phyloP scores from a whole-genome alignment of 2,888 invertebrate genomes.

The Sisyra terminalis region DNA sequence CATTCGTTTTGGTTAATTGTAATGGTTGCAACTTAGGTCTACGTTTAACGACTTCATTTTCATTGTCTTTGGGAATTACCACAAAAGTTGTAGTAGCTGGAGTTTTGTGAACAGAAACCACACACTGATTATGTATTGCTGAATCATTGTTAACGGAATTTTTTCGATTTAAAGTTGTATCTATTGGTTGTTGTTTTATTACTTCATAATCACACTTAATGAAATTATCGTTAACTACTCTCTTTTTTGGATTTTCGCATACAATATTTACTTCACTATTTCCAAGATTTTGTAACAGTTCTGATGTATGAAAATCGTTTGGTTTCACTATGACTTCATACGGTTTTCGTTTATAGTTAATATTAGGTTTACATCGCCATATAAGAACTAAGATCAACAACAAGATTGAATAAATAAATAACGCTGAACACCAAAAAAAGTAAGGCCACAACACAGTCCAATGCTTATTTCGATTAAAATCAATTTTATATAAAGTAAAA shows the following conservation, averaged over 20 bases:
- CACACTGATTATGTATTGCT: not conserved
- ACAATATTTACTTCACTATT: not conserved
- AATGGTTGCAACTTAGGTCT: no score
- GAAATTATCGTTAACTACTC: not conserved
- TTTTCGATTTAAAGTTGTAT: not conserved
- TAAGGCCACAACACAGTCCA: slow-evolving; percentile 13
- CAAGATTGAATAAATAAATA: slow-evolving; percentile 16
- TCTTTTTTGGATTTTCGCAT: not conserved
- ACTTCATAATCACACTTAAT: not conserved
- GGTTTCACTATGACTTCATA: not conserved
- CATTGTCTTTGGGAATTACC: not conserved
- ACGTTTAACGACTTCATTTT: not conserved
- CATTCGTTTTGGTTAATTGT: not conserved
- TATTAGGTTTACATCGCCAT: slow-evolving; percentile 13
- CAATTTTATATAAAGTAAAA: slow-evolving; percentile 3
- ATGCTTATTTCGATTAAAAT: not conserved
- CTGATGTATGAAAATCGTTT: not conserved
- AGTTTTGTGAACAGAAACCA: not conserved
- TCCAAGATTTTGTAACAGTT: not conserved
- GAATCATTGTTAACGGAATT: no score
- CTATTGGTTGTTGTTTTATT: not conserved
- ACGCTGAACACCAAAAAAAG: slow-evolving; percentile 15
- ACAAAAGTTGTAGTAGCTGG: not conserved
- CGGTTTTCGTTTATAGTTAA: not conserved
- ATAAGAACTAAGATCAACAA: slow-evolving; percentile 18